Evolutionary conservation across 2,888 invertebrate genomes (phyloP).

Genomic region (Dorcus hopei): DNA sequence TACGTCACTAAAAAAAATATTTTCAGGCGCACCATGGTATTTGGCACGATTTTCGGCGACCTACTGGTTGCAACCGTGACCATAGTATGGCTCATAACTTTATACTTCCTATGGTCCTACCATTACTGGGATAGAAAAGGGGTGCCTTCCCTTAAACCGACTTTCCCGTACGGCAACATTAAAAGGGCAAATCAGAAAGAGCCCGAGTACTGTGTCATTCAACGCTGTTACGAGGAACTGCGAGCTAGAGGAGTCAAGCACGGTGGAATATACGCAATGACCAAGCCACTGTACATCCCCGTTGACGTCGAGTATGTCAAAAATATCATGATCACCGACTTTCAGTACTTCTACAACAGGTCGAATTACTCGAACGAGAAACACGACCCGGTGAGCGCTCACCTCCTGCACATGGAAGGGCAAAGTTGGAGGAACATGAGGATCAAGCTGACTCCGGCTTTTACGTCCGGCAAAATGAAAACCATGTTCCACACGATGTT

Average conservation of each 20-base stretch:
- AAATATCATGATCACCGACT: slow-evolving; percentile 47
- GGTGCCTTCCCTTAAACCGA: slow-evolving; percentile 5
- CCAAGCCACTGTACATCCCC: slow-evolving; percentile 10
- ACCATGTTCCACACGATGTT: slow-evolving; percentile 49
- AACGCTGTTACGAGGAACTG: slow-evolving; percentile 9
- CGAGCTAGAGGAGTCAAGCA: slow-evolving; percentile 12
- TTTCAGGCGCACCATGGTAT: too few relatives aligned
- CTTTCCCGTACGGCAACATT: slow-evolving; percentile 8
- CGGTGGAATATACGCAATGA: slow-evolving; percentile 16
- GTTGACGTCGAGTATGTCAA: slow-evolving; percentile 46
- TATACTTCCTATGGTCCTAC: slow-evolving; percentile 1
- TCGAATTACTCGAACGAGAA: slow-evolving; percentile 45
- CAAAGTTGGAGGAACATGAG: slow-evolving; percentile 52
- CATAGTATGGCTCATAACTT: not conserved
- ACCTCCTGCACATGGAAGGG: slow-evolving; percentile 45
- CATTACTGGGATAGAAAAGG: slow-evolving; percentile 6
- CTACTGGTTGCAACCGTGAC: not conserved
- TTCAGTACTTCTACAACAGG: slow-evolving; percentile 48
- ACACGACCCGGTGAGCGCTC: slow-evolving; percentile 44
- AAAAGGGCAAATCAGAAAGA: slow-evolving; percentile 1
- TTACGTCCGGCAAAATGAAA: slow-evolving; percentile 53
- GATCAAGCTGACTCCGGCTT: slow-evolving; percentile 51
- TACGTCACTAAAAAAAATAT: too few relatives aligned
- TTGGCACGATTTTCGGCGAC: too few relatives aligned
- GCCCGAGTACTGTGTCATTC: slow-evolving; percentile 2